phyloP scores from a whole-genome alignment of 2,888 invertebrate species.

The Exocentrus adspersus region DNA sequence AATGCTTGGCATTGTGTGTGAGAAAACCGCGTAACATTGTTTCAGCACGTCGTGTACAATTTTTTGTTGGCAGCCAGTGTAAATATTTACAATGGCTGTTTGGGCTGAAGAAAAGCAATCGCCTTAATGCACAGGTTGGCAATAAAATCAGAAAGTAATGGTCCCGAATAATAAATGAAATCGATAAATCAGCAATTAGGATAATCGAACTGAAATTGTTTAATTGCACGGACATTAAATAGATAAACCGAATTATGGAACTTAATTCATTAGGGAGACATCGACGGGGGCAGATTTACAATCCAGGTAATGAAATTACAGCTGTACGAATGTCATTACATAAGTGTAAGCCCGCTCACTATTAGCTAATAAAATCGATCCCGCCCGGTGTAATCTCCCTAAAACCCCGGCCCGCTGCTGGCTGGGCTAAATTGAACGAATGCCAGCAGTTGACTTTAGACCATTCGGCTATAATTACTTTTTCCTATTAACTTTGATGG shows the following conservation, averaged over 20 bases:
- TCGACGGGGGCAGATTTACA: conserved; percentile 60
- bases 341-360: conserved; percentile 62
- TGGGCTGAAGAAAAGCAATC: conserved; percentile 5
- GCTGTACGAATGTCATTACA: conserved; percentile 63
- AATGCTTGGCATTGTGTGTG: too few species aligned
- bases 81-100: background rate
- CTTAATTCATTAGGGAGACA: conserved; percentile 58
- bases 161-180: conserved; percentile 24
- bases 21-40: too few species aligned
- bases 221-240: conserved; percentile 48
- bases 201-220: conserved; percentile 47
- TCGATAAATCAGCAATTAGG: conserved; percentile 34
- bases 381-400: conserved; percentile 57
- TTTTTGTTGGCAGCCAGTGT: background rate
- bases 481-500: conserved; percentile 43
- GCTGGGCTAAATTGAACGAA: conserved; percentile 52
- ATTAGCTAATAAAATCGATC: conserved; percentile 64
- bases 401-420: conserved; percentile 50
- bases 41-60: too few species aligned
- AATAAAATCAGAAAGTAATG: conserved; percentile 25
- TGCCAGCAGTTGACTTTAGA: conserved; percentile 52
- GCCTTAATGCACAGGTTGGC: conserved; percentile 6
- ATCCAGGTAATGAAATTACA: conserved; percentile 63
- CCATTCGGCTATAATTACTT: conserved; percentile 44
- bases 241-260: conserved; percentile 50